These are phyloP conservation scores for Drosophila suzukii DNA, from an alignment of 1,140 invertebrate species.

Conservation along the genomic window DNA sequence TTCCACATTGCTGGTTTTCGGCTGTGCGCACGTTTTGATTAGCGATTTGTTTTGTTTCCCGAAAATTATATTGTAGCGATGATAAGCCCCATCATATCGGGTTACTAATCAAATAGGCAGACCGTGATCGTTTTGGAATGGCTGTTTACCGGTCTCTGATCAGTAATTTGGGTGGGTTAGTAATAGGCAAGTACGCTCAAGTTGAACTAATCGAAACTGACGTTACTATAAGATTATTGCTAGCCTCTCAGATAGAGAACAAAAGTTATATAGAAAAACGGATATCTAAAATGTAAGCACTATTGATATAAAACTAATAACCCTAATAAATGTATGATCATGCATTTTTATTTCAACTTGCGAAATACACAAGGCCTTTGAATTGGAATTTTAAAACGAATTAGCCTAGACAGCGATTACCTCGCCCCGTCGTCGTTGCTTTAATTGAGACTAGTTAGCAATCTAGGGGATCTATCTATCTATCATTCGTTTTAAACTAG, in stretches of 20 bases:
- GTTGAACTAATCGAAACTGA: neutral
- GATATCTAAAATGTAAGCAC: neutral
- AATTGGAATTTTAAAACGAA: slow-evolving; percentile 7
- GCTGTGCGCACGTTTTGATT: slow-evolving; percentile 5
- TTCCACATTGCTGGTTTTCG: neutral
- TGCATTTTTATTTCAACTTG: neutral
- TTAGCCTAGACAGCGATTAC: slow-evolving; percentile 11
- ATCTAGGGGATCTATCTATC: slow-evolving; percentile 11
- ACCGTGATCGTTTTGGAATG: slow-evolving; percentile 19
- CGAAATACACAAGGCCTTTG: slow-evolving; percentile 2
- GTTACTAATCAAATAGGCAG: neutral
- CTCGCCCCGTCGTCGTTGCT: slow-evolving; percentile 7
- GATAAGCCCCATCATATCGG: neutral
- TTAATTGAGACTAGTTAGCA: slow-evolving; percentile 15
- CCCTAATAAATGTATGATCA: slow-evolving; percentile 1
- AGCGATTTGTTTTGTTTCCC: slow-evolving; percentile 1
- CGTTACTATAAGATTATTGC: neutral
- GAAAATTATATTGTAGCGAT: neutral
- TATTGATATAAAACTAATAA: slow-evolving; percentile 3
- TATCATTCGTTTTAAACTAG: neutral
- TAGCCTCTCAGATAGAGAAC: neutral
- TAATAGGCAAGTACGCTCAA: neutral
- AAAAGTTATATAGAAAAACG: neutral
- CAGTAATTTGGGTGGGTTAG: neutral
- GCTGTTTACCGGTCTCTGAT: slow-evolving; percentile 5